Evolutionary conservation across 1,140 invertebrate genomes (phyloP).

Genomic region (Zaprionus ghesquierei): DNA sequence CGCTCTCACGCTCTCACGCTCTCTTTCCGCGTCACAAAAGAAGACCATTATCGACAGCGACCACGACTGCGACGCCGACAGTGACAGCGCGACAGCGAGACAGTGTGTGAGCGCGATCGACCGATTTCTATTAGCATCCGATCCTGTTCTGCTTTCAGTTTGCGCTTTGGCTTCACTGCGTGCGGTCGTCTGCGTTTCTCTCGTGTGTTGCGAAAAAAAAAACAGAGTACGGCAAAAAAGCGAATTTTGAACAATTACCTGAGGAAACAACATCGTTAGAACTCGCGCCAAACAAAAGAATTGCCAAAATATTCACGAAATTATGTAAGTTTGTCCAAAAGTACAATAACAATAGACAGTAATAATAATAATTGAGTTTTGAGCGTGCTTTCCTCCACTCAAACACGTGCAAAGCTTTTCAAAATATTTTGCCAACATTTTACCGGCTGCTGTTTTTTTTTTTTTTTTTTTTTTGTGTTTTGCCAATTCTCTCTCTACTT

Average conservation of each 20-base stretch:
- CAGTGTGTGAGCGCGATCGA: slow-evolving; percentile 8
- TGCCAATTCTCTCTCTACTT: neutral
- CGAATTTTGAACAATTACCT: neutral
- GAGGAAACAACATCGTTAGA: slow-evolving; percentile 13
- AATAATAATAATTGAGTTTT: slow-evolving; percentile 5
- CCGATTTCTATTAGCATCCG: slow-evolving; percentile 62
- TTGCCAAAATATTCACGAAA: slow-evolving; percentile 8
- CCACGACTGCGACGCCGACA: slow-evolving; percentile 24
- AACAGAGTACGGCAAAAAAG: neutral
- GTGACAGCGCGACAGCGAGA: slow-evolving; percentile 6
- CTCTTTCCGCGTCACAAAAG: neutral
- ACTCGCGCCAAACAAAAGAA: neutral
- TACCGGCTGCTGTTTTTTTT: slow-evolving; percentile 27
- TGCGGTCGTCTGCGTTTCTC: slow-evolving; percentile 59
- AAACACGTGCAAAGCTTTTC: slow-evolving; percentile 31
- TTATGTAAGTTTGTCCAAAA: slow-evolving; percentile 53
- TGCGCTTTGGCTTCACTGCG: slow-evolving; percentile 65
- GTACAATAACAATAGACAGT: neutral
- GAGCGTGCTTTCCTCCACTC: slow-evolving; percentile 30
- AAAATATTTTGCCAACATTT: slow-evolving; percentile 4
- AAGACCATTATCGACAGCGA: slow-evolving; percentile 9
- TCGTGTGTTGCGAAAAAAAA: slow-evolving; percentile 35
- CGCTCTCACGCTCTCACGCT: neutral
- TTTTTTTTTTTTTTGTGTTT: slow-evolving; percentile 19
- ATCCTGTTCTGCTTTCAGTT: slow-evolving; percentile 69